Base-by-base conservation (phyloP, 2,797 vertebrate genomes). In the Semaprochilodus insignis region DNA sequence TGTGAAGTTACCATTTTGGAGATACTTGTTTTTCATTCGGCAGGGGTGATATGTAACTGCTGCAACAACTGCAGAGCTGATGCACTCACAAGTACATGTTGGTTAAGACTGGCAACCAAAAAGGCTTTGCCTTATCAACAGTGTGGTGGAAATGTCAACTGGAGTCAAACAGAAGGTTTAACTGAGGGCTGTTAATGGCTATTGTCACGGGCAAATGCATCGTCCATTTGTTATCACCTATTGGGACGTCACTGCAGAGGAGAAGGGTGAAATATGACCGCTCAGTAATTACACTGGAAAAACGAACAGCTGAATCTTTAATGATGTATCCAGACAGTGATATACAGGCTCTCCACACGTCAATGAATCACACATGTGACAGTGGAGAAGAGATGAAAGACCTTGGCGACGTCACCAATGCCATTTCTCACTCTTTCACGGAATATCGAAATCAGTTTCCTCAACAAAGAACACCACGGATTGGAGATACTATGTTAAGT, bases 221-320 rank as follows among this genome's bases (percentile, higher is more conserved):
- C 25, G 19, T 74, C 27, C 3, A 25, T 74, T 55, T 76, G 77
- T 84, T 88, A 84, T 78, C 34, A 25, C 59, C 71, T 57, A 74
- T 67, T 55, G 19, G 31, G 31, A 82, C 63, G 21, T 73, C 78
- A 75, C 44, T 15, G 57, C 8, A 80, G 80, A 62, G 66, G 40
- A 21, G 59, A 83, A 76, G 79, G 73, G 65, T 86, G 87, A 88
- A 86, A 86, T 3, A 19, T 77, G 83, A 88, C 65, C 81, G 14
- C 62, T 55, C 57, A 52, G 62, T 80, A 83, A 88, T 83, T 74
- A 81, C 81, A 59, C 62, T 72, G 83, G 80, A 85, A 88, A 81
- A 83, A 86, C 80, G 81, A 83, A 83, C 78, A 85, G 75, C 57
- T 86, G 79, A 86, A 88, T 88, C 83, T 86, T 86, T 86, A 83